Evolutionary conservation across 2,888 invertebrate species (phyloP), one percentile per base, ranked within the genome.

Genomic region (Diarsia rubi): DNA sequence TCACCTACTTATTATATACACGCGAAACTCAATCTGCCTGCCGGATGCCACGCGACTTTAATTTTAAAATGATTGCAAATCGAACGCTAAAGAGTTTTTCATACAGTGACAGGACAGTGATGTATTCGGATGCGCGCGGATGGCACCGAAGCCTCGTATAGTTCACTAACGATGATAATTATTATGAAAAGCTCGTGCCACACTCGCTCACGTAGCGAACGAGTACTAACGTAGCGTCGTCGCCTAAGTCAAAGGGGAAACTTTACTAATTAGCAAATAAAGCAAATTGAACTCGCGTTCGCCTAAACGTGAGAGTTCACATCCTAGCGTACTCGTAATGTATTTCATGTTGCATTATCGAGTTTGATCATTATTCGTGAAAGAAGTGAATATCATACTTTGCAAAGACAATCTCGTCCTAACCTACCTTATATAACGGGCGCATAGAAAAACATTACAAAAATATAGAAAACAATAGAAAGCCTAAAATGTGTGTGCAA

Each of bases 211-310:
- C 88, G 87, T 87, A 86, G 79, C 84, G 83, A 70, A 63, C 75
- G 75, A 77, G 66, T 67, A 78, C 81, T 81, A 81, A 83, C 85
- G 78, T 83, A 78, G 79, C 82, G 87, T 87, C 88, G 80, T 88
- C 79, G 78, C 67, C 84, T 74, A 82, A 90, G 89, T 93, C 93
- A 94, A 93, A 93, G 93, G 84, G 88, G 89, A 91, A 94, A 94
- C 94, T 94, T 94, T 92, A 90, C 92, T 94, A 95, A 95, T 95
- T 94, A 95, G 93, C 93, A 93, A 95, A 95, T 95, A 94, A 94
- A 92, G 91, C 92, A 90, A 92, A 93, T 92, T 92, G 92, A 92
- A 92, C 91, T 91, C 89, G 89, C 92, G 90, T 91, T 91, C 88
- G 86, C 73, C 86, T 91, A 90, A 91, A 91, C 91, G 90, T 89